Percentiles rank a stretch among this genome's conserved stretches.
Conservation (phyloP, 2,888 invertebrate species). For the Caenorhabditis wallacei region DNA sequence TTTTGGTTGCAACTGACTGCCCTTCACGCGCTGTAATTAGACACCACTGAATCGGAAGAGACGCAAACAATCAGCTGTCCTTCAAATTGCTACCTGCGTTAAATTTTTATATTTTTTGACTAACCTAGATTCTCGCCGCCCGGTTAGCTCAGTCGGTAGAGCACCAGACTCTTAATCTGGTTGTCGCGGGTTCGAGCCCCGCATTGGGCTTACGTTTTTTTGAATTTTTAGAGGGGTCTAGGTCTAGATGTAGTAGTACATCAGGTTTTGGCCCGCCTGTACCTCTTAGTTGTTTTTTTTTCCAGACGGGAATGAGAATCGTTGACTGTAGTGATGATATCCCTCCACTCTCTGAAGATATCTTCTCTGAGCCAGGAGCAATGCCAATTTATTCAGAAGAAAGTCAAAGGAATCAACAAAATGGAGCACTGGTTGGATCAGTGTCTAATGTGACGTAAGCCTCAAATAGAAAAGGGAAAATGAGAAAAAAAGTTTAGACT, state of each 20-base stretch:
- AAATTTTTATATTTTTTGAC: neutral
- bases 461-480: neutral
- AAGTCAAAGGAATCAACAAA: slow-evolving; percentile 49
- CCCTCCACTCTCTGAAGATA: slow-evolving; percentile 66
- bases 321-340: slow-evolving; percentile 66
- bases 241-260: too few species aligned
- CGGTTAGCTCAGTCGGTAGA: slow-evolving; percentile 83
- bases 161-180: slow-evolving; percentile 83
- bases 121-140: slow-evolving; percentile 56
- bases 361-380: slow-evolving; percentile 64
- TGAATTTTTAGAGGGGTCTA: neutral
- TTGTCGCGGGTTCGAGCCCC: slow-evolving; percentile 83
- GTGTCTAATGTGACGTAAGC: slow-evolving; percentile 60
- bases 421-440: slow-evolving; percentile 59
- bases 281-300: too few species aligned
- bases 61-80: slow-evolving; percentile 6
- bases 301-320: slow-evolving; percentile 73
- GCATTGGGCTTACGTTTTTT: slow-evolving; percentile 50
- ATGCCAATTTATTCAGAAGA: slow-evolving; percentile 67
- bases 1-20: too few species aligned
- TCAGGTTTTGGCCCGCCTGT: too few species aligned
- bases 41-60: neutral
- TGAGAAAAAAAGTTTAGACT: slow-evolving; percentile 29
- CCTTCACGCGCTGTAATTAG: neutral
- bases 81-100: neutral